Base-by-base conservation (phyloP, 2,888 invertebrate genomes). In the Tribolium freemani region DNA sequence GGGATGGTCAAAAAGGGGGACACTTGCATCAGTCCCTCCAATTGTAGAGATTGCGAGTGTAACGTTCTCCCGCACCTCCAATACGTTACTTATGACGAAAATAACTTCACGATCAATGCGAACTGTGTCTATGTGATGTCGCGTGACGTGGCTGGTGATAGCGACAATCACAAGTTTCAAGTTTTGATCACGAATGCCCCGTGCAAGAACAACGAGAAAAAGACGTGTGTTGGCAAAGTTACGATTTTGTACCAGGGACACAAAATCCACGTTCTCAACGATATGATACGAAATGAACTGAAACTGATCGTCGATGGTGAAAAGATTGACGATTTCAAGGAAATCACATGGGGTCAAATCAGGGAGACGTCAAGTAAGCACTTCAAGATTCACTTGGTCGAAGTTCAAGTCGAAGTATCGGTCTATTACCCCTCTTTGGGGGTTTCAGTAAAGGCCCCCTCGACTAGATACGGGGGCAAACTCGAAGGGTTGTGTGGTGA, bases 71-170 rank as follows among this genome's bases (percentile, higher is more conserved):
- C 96, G 0, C 91, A 93, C 60, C 92, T 95, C 0, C 93, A 95
- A 81, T 95, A 94, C 85, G 89, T 92, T 71, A 94, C 94, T 26
- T 97, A 95, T 83, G 96, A 97, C 83, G 91, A 93, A 16, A 91
- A 90, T 73, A 92, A 93, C 79, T 92, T 93, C 78, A 93, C 93
- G 0, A 93, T 94, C 84, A 91, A 93, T 76, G 95, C 94, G 3
- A 94, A 94, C 84, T 97, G 97, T 84, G 94, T 94, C 0, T 96
- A 96, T 83, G 88, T 96, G 26, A 90, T 95, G 61, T 92, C 95
- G 0, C 87, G 93, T 31, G 92, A 93, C 84, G 58, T 83, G 1
- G 66, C 75, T n/a, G 88, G 88, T 48, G 83, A 88, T 0, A 88
- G 89, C 0, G 89, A 89, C 6, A 84, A 84, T 9, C 84, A 88